Evolutionary conservation across 2,113 vertebrate genomes (phyloP), one percentile per base, ranked within the genome.

Genomic region (Austrofundulus limnaeus): DNA sequence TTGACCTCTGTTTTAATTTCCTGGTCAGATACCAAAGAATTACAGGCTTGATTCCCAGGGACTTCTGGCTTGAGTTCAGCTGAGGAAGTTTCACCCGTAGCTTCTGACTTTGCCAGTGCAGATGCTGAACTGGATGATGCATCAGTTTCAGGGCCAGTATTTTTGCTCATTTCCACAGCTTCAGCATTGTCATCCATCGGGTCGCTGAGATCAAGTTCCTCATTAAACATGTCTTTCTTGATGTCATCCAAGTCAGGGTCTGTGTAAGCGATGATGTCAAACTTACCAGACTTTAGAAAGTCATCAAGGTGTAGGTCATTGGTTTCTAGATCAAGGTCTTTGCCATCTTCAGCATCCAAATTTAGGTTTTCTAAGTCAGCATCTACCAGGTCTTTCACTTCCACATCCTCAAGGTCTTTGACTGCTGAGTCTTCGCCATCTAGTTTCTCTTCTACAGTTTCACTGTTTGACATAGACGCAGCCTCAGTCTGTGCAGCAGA

Each of bases 181-280:
- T 91, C 90, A 31, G 70, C 54, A 58, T 93, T 93, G 53, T 98
- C 96, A 80, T 98, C 97, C 51, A 98, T 94, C 1, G 95, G 93
- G 64, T 96, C 96, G 70, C 37, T 93, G 13, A 99, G 95, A 75
- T 98, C 97, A 52, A 99, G 83, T 28, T 98, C 96, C 78, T 97
- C 96, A 42, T 93, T 98, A 79, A 99, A 97, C 95, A 96, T 92
- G 80, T 95, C 94, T 82, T 96, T 98, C 84, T 97, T 98, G 78
- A 96, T 95, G 47, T 93, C 95, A 73, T 98, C 95, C 47, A 96
- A 92, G 61, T 97, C 97, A 37, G 97, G 96, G 60, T 98, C 96
- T 16, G 97, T 96, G 52, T 98, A 99, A 0, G 97, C 97, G 73
- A 99, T 98, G 28, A 99, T 94, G 85, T 99, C 97, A 86, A 99